A percentile compares a stretch with the other conserved stretches of the same genome.
Evolutionary conservation across 2,888 invertebrate species (phyloP).

Genomic region (Ametastegia equiseti): DNA sequence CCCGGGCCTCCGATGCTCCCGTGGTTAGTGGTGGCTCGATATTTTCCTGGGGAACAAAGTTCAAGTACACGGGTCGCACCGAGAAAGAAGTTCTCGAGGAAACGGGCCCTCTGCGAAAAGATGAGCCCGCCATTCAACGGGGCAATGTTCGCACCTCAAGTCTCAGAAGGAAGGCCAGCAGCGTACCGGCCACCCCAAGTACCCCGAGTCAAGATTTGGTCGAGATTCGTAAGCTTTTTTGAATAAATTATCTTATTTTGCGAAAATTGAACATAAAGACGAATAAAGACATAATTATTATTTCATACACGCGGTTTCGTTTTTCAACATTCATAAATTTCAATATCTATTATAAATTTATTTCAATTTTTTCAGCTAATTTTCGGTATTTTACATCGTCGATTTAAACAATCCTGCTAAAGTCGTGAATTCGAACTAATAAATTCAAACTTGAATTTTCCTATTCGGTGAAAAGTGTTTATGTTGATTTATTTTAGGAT

Average conservation of each 20-base stretch:
- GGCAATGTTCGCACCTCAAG: conserved; percentile 79
- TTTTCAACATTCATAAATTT: neutral
- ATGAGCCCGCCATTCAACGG: conserved; percentile 80
- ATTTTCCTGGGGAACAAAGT: conserved; percentile 96
- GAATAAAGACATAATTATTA: too few species aligned
- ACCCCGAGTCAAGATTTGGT: conserved; percentile 85
- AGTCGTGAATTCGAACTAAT: too few species aligned
- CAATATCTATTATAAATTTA: too few species aligned
- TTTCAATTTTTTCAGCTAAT: too few species aligned
- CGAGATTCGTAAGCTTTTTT: conserved; percentile 77
- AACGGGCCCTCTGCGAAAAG: conserved; percentile 78
- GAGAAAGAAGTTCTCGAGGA: conserved; percentile 94
- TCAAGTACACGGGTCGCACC: conserved; percentile 94
- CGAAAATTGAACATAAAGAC: too few species aligned
- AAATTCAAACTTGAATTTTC: too few species aligned
- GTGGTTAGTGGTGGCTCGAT: conserved; percentile 94
- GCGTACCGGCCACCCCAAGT: conserved; percentile 92
- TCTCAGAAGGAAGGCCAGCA: conserved; percentile 87
- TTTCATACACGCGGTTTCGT: too few species aligned
- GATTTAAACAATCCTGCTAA: too few species aligned
- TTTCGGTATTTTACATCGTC: too few species aligned
- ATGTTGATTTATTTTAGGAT: too few species aligned
- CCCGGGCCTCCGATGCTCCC: conserved; percentile 91
- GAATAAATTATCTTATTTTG: conserved; percentile 28
- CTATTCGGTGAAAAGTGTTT: too few species aligned